Percentiles rank a stretch among this genome's conserved stretches.
Evolutionary conservation across 2,797 vertebrate genomes (phyloP).

Genomic region (Toxotes lorentzi): DNA sequence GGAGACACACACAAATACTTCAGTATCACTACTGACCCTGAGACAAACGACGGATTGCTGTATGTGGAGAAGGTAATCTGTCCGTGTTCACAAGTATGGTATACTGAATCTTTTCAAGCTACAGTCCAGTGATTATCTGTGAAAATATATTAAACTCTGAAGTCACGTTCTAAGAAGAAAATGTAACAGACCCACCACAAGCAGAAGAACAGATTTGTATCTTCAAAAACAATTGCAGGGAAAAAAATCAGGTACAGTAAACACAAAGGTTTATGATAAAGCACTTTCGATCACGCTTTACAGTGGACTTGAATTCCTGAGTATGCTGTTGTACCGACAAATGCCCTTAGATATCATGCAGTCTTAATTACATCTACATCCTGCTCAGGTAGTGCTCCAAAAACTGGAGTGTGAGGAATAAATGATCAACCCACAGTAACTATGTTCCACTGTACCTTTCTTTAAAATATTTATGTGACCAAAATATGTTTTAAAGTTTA

Average conservation of each 20-base stretch:
- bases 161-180: too few relatives aligned
- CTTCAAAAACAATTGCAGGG: not conserved
- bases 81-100: not conserved
- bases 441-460: not conserved
- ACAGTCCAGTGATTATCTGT: not conserved
- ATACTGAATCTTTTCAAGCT: not conserved
- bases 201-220: not conserved
- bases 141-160: not conserved
- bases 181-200: not conserved
- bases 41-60: constrained; percentile 83
- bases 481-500: not conserved
- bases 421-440: not conserved
- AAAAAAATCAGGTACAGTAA: not conserved
- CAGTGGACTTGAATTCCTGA: not conserved
- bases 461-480: not conserved
- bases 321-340: not conserved
- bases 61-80: constrained; percentile 80
- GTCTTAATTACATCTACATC: not conserved
- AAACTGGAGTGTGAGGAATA: not conserved
- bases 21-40: constrained; percentile 73
- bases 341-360: too few relatives aligned
- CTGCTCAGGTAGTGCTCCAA: not conserved
- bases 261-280: not conserved
- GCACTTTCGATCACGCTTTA: too few relatives aligned
- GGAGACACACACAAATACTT: constrained; percentile 74